Conservation (phyloP, 2,888 invertebrate genomes). For the Amiota communis region DNA sequence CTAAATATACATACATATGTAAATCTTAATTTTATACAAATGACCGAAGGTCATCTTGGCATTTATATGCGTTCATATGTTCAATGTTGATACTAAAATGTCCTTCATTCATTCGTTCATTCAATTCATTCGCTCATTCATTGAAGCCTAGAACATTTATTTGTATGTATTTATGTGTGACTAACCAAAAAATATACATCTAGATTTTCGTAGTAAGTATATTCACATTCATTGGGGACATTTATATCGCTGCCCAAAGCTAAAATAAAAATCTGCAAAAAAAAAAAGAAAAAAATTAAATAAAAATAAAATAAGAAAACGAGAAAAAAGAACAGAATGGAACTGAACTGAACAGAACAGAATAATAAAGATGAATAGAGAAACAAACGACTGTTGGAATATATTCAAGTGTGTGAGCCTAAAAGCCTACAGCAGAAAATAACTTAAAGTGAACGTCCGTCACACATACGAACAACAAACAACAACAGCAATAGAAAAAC, state of each 20-base stretch:
- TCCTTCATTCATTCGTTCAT: conserved; percentile 9
- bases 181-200: background rate
- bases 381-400: background rate
- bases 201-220: background rate
- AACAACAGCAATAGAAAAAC: too few species aligned
- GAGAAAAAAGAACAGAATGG: background rate
- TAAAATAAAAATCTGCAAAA: conserved; percentile 21
- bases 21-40: conserved; percentile 67
- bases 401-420: conserved; percentile 12
- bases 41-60: conserved; percentile 66
- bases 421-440: conserved; percentile 25
- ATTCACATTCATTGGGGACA: conserved; percentile 18
- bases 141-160: too few species aligned
- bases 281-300: background rate
- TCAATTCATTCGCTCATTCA: background rate
- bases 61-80: conserved; percentile 59
- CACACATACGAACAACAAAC: background rate
- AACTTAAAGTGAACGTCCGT: conserved; percentile 7
- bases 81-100: background rate
- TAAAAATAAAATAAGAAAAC: background rate
- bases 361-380: background rate
- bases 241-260: conserved; percentile 28
- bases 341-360: background rate
- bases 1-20: conserved; percentile 44
- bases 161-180: background rate